These are phyloP conservation scores for Papilio polytes DNA, from an alignment of 1,140 invertebrate genomes.

Conservation along the genomic window DNA sequence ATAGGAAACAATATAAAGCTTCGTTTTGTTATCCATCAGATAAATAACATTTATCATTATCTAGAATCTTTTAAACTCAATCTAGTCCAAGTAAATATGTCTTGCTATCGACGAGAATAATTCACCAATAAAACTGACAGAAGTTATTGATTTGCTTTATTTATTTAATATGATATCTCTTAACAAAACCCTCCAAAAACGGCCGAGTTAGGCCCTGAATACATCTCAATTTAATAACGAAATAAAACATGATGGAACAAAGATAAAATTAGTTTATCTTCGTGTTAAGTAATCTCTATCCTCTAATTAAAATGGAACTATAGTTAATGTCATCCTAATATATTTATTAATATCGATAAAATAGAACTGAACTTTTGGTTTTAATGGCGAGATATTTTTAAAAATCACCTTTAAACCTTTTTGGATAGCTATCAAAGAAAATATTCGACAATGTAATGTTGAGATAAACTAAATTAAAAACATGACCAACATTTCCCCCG, in stretches of 20 bases:
- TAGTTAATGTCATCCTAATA: background rate
- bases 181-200: no score
- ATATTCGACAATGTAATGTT: background rate
- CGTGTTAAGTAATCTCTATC: background rate
- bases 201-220: background rate
- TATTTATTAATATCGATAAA: background rate
- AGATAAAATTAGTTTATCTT: background rate
- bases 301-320: background rate
- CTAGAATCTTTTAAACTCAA: background rate
- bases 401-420: background rate
- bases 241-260: no score
- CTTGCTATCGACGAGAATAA: background rate
- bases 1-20: no score
- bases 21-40: background rate
- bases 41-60: background rate
- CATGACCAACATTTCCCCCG: background rate
- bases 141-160: slow-evolving; percentile 9
- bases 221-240: background rate
- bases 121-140: slow-evolving; percentile 2
- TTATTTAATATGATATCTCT: no score
- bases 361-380: no score
- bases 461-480: slow-evolving; percentile 3
- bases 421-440: background rate
- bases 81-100: slow-evolving; percentile 26
- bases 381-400: background rate